Evolutionary conservation across 2,797 vertebrate species (phyloP), one percentile per base, ranked within the genome.

Genomic region (Holocentrus rufus): DNA sequence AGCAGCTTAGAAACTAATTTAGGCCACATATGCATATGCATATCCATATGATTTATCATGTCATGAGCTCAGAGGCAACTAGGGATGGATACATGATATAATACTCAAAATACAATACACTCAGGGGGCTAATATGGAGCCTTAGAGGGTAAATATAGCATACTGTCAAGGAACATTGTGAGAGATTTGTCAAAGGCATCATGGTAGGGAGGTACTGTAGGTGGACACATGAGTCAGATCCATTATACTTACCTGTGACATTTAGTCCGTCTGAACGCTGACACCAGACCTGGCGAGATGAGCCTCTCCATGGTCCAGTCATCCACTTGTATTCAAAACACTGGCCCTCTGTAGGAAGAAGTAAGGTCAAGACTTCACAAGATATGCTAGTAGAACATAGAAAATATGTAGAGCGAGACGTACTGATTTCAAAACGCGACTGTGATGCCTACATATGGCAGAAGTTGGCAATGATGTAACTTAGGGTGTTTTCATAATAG

Each of bases 311-410:
- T 0, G 94, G 84, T 69, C 95, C 95, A 0, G 94, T 90, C 93
- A 94, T 94, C 98, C 98, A 99, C 67, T 95, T 95, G 89, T 99
- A 99, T 53, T 98, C 96, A 30, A 95, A 97, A 79, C 97, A 99
- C 72, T 93, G 93, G 2, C 97, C 98, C 68, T 94, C 98, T 99
- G 89, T 22, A 73, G 27, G 61, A 54, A 64, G 9, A 74, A 13
- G 18, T 22, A 49, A 7, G 20, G 47, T 50, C 55, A 10, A 4
- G n/a, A 58, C 50, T 25, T 39, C 50, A 18, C 31, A 23, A 20
- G 10, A 18, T 11, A 39, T 39, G 36, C 1, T 1, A 3, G 2
- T 39, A 39, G 9, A 10, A 39, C 9, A 39, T 13, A 39, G 9
- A 42, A 42, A 4, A 42, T 42, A 14, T 42, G 8, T 8, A 34